Evolutionary conservation across 2,113 vertebrate species (phyloP).

Genomic region (Sturnira hondurensis): DNA sequence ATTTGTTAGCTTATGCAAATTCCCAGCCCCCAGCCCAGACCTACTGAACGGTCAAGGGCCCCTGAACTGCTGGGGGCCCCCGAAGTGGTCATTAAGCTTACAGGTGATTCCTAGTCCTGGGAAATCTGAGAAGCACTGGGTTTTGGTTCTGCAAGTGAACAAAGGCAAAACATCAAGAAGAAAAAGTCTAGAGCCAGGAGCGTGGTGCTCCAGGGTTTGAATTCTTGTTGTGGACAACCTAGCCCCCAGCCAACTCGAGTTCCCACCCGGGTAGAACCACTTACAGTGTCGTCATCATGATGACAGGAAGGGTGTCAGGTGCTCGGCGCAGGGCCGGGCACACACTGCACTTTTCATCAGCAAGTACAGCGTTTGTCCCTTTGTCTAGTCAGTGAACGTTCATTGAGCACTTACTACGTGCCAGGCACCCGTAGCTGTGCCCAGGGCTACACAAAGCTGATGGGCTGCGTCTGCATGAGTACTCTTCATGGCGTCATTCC

Average conservation of each 20-base stretch:
- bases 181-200: background rate
- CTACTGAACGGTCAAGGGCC: background rate
- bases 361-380: background rate
- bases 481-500: background rate
- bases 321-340: background rate
- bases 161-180: background rate
- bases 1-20: background rate
- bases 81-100: background rate
- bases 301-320: background rate
- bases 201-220: background rate
- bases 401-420: background rate
- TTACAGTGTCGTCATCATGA: too few relatives aligned
- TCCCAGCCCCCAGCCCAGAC: background rate
- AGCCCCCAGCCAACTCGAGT: background rate
- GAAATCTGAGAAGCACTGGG: background rate
- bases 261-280: background rate
- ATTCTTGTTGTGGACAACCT: background rate
- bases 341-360: background rate
- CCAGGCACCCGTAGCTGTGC: too few relatives aligned
- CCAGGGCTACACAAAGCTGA: background rate
- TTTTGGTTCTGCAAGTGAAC: background rate
- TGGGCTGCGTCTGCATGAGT: background rate
- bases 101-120: background rate
- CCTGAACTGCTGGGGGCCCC: background rate
- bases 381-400: background rate